Percentiles rank a stretch among this genome's conserved stretches.
phyloP scores from a whole-genome alignment of 2,888 invertebrate genomes.

The Eilema griseolum region DNA sequence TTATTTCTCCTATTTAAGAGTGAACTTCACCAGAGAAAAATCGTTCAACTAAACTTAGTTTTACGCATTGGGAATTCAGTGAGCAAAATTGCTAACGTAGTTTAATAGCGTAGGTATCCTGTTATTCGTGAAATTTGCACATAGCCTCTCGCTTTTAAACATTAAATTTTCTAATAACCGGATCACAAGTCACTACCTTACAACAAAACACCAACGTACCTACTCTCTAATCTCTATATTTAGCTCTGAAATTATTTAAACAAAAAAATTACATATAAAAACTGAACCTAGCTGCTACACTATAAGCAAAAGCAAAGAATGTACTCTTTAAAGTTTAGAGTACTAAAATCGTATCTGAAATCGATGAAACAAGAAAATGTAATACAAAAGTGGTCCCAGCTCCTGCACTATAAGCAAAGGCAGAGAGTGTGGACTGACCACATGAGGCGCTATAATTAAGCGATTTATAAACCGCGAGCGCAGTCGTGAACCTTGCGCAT shows the following conservation, averaged over 20 bases:
- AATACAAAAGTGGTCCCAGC: constrained; percentile 1
- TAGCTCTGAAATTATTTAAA: neutral
- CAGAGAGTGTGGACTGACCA: constrained; percentile 13
- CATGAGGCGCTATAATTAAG: constrained; percentile 62
- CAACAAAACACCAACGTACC: neutral
- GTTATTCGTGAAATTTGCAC: neutral
- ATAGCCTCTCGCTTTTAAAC: neutral
- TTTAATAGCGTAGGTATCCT: too few species aligned
- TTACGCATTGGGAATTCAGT: too few species aligned
- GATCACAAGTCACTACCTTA: neutral
- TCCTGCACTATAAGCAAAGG: constrained; percentile 23
- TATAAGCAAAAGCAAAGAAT: constrained; percentile 16
- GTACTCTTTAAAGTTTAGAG: too few species aligned
- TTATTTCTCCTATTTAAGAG: neutral
- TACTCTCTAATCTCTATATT: neutral
- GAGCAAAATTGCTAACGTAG: too few species aligned
- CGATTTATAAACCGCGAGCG: constrained; percentile 62
- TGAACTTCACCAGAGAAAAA: neutral
- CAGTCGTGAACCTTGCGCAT: constrained; percentile 68
- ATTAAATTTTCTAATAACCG: neutral
- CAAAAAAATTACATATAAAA: neutral
- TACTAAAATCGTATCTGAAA: too few species aligned
- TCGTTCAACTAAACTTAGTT: neutral
- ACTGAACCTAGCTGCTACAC: constrained; percentile 8
- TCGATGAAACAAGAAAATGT: too few species aligned